A percentile compares a stretch with the other conserved stretches of the same genome.
phyloP scores from a whole-genome alignment of 2,888 invertebrate genomes.

The Copidosoma aretas region DNA sequence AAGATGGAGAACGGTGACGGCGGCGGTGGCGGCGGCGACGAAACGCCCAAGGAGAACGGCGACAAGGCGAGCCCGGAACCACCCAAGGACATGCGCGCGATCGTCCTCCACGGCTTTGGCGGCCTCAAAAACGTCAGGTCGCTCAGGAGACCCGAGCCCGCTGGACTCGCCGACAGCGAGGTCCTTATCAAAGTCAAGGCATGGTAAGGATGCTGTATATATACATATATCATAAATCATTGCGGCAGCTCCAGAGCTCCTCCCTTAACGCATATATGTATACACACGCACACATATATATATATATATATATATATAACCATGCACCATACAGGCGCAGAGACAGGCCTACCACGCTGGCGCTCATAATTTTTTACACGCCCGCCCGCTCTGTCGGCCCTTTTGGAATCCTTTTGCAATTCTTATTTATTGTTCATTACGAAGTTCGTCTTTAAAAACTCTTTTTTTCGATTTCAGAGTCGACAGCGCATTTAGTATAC shows the following conservation, averaged over 20 bases:
- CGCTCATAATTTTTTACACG: no score
- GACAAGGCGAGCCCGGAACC: conserved; percentile 52
- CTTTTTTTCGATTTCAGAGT: no score
- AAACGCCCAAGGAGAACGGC: conserved; percentile 60
- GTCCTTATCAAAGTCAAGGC: conserved; percentile 84
- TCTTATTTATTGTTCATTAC: no score
- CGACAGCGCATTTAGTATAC: no score
- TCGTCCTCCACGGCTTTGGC: conserved; percentile 85
- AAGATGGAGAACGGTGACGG: conserved; percentile 59
- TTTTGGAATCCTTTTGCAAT: no score
- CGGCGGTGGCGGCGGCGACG: conserved; percentile 56
- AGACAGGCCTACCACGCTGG: no score
- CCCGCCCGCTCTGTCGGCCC: no score
- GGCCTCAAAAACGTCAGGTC: conserved; percentile 86
- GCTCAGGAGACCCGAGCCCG: conserved; percentile 75
- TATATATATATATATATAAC: no score
- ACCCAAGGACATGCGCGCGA: conserved; percentile 84
- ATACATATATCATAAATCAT: no score
- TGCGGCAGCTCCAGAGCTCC: neutral
- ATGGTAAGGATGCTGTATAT: conserved; percentile 73
- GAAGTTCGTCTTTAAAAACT: no score
- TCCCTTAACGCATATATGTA: neutral
- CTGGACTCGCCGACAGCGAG: conserved; percentile 72
- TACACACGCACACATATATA: neutral
- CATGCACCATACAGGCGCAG: no score